Percentiles rank a stretch among this genome's conserved stretches.
phyloP scores from a whole-genome alignment of 2,113 vertebrate genomes.

The Paralichthys olivaceus region DNA sequence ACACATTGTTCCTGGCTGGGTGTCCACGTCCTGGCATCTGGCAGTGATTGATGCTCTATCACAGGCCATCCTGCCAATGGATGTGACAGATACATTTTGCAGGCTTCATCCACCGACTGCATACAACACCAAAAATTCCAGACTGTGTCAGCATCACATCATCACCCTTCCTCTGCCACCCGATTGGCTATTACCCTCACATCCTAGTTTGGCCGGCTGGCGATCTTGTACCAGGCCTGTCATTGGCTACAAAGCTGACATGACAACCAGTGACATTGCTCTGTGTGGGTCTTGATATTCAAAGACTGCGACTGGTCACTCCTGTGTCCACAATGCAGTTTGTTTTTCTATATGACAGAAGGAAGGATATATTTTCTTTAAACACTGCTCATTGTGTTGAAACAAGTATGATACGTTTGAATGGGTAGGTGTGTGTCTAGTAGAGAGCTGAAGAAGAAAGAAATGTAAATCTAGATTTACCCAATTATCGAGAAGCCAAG shows the following conservation, averaged over 20 bases:
- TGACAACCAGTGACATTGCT: slow-evolving; percentile 29
- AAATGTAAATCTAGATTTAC: background rate
- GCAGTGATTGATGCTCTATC: slow-evolving; percentile 66
- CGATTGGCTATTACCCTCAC: slow-evolving; percentile 52
- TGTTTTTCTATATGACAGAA: slow-evolving; percentile 21
- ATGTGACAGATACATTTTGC: slow-evolving; percentile 68
- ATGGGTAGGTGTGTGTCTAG: background rate
- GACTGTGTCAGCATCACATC: slow-evolving; percentile 37
- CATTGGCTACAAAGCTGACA: slow-evolving; percentile 31
- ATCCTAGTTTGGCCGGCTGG: background rate
- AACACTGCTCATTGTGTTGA: background rate
- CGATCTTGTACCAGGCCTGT: slow-evolving; percentile 33
- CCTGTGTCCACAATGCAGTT: background rate
- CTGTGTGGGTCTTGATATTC: slow-evolving; percentile 21
- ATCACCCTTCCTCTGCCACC: slow-evolving; percentile 26
- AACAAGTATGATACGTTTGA: background rate
- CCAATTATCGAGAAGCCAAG: background rate
- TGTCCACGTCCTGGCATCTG: slow-evolving; percentile 47
- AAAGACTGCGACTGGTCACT: slow-evolving; percentile 21
- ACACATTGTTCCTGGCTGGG: slow-evolving; percentile 48
- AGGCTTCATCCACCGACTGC: slow-evolving; percentile 39
- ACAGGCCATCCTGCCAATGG: slow-evolving; percentile 41
- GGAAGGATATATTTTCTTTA: background rate
- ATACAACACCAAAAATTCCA: slow-evolving; percentile 28
- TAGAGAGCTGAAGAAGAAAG: background rate